These are phyloP conservation scores for Druon quercuslanigerum DNA, from an alignment of 1,140 invertebrate species.

Conservation along the genomic window DNA sequence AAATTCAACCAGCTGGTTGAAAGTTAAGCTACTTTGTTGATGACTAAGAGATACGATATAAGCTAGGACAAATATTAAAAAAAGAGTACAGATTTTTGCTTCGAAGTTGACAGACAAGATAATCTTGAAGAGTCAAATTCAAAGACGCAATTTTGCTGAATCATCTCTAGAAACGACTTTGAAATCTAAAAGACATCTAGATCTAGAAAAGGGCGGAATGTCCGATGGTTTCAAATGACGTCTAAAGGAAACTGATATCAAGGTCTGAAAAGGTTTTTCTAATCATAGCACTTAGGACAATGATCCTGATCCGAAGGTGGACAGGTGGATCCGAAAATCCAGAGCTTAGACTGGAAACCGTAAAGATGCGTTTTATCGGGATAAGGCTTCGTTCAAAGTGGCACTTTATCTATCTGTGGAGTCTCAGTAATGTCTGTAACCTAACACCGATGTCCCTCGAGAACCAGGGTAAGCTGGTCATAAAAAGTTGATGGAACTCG, in stretches of 20 bases:
- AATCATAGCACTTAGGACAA: slow-evolving; percentile 17
- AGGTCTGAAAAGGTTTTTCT: slow-evolving; percentile 5
- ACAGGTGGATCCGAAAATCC: slow-evolving; percentile 12
- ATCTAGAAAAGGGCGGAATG: neutral
- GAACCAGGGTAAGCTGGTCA: slow-evolving; percentile 13
- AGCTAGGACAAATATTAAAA: too few species aligned
- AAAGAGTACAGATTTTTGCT: too few species aligned
- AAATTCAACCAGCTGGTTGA: too few species aligned
- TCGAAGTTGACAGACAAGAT: too few species aligned
- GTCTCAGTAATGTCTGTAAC: slow-evolving; percentile 21
- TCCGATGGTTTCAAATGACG: neutral
- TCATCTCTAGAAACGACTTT: too few species aligned
- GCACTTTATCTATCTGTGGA: slow-evolving; percentile 22
- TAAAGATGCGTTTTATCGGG: slow-evolving; percentile 22
- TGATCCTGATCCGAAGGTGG: neutral
- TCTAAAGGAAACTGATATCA: neutral
- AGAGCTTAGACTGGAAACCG: neutral
- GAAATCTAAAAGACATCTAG: neutral
- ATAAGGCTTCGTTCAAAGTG: slow-evolving; percentile 7
- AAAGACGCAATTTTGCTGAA: too few species aligned
- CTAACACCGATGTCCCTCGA: slow-evolving; percentile 7
- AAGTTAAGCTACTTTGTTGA: too few species aligned
- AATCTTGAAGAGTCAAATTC: too few species aligned
- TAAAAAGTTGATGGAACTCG: slow-evolving; percentile 26
- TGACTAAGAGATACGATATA: too few species aligned